Evolutionary conservation across 2,888 invertebrate species (phyloP), one percentile per base, ranked within the genome.

Genomic region (Crossocerus cetratus): DNA sequence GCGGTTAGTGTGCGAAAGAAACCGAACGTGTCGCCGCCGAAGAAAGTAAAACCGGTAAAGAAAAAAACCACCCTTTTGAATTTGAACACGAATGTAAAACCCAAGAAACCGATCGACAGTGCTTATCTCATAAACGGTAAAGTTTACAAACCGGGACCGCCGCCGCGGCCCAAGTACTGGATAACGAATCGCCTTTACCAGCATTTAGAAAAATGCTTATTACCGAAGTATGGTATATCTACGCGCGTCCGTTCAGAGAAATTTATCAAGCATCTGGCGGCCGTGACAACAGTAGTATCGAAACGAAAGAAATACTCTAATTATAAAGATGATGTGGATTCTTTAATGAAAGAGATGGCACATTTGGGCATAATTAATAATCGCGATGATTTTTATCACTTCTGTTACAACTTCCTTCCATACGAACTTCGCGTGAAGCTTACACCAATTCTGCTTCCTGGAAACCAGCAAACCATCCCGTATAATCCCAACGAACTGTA

Each of bases 331-430:
- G 78, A 86, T 3, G 16, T 90, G n/a, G 21, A 82, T 0, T 71
- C 62, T 3, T 67, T 90, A 4, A 83, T 88, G 72, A 78, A 74
- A 18, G 75, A 76, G 43, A 86, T 90, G 86, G 89, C 90, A 1
- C 80, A 75, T 2, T 71, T 87, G 1, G 71, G 68, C 2, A 85
- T 89, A 20, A 81, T 90, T 1, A 42, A 59, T 53, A 86, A 81
- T 0, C 83, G 84, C 5, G 69, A 78, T 4, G 89, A 90, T 44
- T 90, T 90, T 72, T 81, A 88, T 60, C 54, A 77, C 20, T 90
- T 90, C 56, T 88, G 86, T 32, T 69, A 77, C 2, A 84, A 89
- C 0, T 90, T 80, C 71, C 64, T 90, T 42, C 90, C 90, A 0
- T 86, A 85, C 20, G 80, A 84, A 0, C 85, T 90, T 65, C 84